Conservation (phyloP, 2,797 vertebrate species). For the Capromys pilorides region DNA sequence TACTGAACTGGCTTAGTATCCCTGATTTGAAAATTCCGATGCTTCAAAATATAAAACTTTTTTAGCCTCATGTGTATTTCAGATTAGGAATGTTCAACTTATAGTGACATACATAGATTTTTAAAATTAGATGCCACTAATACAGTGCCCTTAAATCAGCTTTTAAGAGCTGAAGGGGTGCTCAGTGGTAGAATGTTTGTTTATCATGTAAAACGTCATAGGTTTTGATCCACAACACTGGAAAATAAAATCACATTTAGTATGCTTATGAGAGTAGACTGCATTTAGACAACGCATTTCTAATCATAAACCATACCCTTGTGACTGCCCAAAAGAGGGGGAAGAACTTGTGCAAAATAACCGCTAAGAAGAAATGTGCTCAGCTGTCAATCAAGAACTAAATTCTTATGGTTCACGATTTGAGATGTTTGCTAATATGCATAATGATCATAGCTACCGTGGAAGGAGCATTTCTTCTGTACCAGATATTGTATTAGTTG, state of each 20-base stretch:
- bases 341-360: background rate
- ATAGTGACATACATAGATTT: background rate
- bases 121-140: background rate
- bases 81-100: background rate
- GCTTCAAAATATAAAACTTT: background rate
- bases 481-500: background rate
- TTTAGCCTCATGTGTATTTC: background rate
- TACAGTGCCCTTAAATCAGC: background rate
- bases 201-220: background rate
- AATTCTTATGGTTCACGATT: slow-evolving; percentile 16
- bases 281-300: background rate
- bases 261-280: background rate
- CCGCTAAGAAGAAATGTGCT: background rate
- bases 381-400: slow-evolving; percentile 7
- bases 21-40: background rate
- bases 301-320: background rate
- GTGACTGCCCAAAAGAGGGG: background rate
- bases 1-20: background rate
- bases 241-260: background rate
- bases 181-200: background rate
- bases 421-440: slow-evolving; percentile 15
- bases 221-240: background rate
- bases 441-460: background rate
- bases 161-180: background rate
- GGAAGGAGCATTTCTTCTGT: background rate